Base-by-base conservation (phyloP, 2,113 vertebrate species). In the Fulmarus glacialis region DNA sequence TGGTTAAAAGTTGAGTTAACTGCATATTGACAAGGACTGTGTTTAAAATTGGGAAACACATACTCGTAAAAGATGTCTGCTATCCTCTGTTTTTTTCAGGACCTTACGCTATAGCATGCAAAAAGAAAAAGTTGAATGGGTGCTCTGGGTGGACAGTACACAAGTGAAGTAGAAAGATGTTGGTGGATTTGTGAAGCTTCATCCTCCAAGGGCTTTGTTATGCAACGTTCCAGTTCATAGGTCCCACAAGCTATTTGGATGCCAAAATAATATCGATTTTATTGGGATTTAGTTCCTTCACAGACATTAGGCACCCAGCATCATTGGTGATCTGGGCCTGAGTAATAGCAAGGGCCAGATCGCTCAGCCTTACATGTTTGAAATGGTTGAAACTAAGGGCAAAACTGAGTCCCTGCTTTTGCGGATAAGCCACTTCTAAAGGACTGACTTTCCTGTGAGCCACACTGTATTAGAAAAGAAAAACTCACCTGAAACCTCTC, bases 201-300 rank as follows among this genome's bases (percentile, higher is more conserved):
- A 8, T 72, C 10, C 4, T 29, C 29, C 30, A 55, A 40, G 10
- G 42, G 36, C 78, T 78, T 48, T 53, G 10, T 50, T 55, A 5
- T 7, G 19, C 30, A 14, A 4, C 3, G 0, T 30, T 64, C 29
- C 2, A 0, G 4, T 74, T 58, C 1, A 1, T 14, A 36, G 21
- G 23, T 29, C 38, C 47, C 21, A 34, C 22, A 8, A 67, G 19
- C 15, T 62, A 4, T 67, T 60, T 34, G 26, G 18, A 30, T 62
- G 73, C n/a, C 52, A 43, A 60, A 73, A 60, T 48, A 38, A 34
- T 30, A 27, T 3, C 1, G 8, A 7, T 23, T 36, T 79, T 36
- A 9, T 12, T 24, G 27, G 48, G 40, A 32, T 5, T 26, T 24
- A 21, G 10, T 5, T 47, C 40, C 30, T 62, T n/a, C 29, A 8